Conservation (phyloP, 2,113 vertebrate species). For the Megalops atlanticus region DNA sequence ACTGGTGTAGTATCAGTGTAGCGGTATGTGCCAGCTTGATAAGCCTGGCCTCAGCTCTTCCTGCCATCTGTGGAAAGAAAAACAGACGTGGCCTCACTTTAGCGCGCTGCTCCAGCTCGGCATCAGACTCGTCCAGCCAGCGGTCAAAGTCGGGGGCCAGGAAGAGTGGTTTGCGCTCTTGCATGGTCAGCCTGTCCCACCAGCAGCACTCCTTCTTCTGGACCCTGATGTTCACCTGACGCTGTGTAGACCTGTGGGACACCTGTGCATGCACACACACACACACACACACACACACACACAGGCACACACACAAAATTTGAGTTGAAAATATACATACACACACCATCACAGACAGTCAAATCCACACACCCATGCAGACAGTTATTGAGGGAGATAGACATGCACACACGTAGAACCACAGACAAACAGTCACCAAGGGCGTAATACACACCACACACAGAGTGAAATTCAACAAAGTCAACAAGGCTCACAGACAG, state of each 20-base stretch:
- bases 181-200: conserved; percentile 87
- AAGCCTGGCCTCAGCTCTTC: not conserved
- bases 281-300: not conserved
- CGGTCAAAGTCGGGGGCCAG: conserved; percentile 91
- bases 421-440: not conserved
- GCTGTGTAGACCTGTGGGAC: conserved; percentile 80
- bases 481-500: not conserved
- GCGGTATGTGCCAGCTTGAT: too few relatives aligned
- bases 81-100: conserved; percentile 68
- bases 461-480: too few relatives aligned
- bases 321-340: not conserved
- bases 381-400: not conserved
- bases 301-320: not conserved
- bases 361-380: not conserved
- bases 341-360: not conserved
- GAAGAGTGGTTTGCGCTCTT: conserved; percentile 87
- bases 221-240: conserved; percentile 88
- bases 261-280: conserved; percentile 59
- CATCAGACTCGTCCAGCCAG: conserved; percentile 95
- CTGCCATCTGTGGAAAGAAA: not conserved
- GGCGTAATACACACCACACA: not conserved
- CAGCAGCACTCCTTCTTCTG: conserved; percentile 81
- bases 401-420: conserved; percentile 1
- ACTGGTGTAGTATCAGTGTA: not conserved
- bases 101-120: conserved; percentile 89